phyloP scores from a whole-genome alignment of 2,113 vertebrate species.

The Coreoperca whiteheadi region DNA sequence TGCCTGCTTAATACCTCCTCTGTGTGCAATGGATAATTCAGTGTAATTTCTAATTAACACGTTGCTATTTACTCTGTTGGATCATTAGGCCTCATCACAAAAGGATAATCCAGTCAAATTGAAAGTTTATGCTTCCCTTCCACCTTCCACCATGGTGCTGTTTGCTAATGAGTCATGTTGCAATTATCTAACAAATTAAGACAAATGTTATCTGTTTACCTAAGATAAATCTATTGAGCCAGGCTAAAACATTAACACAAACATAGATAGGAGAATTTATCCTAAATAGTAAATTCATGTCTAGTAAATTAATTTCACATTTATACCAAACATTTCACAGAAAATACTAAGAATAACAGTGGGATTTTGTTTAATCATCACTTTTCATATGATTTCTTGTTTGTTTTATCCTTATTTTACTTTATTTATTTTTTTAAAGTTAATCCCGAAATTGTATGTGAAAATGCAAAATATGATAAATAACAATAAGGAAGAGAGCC shows the following conservation, averaged over 20 bases:
- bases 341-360: not conserved
- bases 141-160: slow-evolving; percentile 57
- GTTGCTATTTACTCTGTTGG: slow-evolving; percentile 85
- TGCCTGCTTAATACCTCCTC: slow-evolving; percentile 67
- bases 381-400: not conserved
- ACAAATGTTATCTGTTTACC: slow-evolving; percentile 71
- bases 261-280: not conserved
- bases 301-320: not conserved
- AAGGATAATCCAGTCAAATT: slow-evolving; percentile 85
- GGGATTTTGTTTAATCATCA: not conserved
- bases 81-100: slow-evolving; percentile 84
- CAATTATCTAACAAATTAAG: slow-evolving; percentile 72
- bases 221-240: slow-evolving; percentile 54
- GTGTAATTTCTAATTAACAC: slow-evolving; percentile 86
- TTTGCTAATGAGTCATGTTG: slow-evolving; percentile 76
- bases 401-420: not conserved
- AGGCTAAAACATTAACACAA: slow-evolving; percentile 8
- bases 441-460: not conserved
- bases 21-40: slow-evolving; percentile 81
- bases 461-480: slow-evolving; percentile 2
- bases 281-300: slow-evolving; percentile 1
- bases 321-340: not conserved
- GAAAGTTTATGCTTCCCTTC: slow-evolving; percentile 81
- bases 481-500: not conserved
- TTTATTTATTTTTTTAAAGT: not conserved